Evolutionary conservation across 2,888 invertebrate genomes (phyloP).

Genomic region (Polyploca ridens): DNA sequence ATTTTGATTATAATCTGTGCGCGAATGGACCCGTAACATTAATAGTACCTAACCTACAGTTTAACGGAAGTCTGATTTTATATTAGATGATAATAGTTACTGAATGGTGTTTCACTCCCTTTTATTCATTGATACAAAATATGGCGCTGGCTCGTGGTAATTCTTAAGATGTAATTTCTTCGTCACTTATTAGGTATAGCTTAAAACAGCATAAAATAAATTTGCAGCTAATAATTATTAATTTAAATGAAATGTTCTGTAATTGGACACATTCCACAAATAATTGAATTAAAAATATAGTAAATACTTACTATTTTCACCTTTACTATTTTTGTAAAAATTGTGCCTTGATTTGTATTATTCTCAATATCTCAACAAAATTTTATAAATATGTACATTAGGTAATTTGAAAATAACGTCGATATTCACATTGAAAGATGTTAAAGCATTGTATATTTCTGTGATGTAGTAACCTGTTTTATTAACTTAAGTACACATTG

Average conservation of each 20-base stretch:
- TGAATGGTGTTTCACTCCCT: too few species aligned
- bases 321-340: slow-evolving; percentile 4
- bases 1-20: too few species aligned
- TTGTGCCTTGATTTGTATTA: slow-evolving; percentile 9
- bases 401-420: neutral
- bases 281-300: neutral
- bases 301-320: neutral
- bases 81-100: too few species aligned
- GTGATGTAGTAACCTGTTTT: slow-evolving; percentile 63
- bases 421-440: slow-evolving; percentile 1
- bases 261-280: slow-evolving; percentile 6
- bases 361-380: neutral
- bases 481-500: slow-evolving; percentile 18
- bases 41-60: too few species aligned
- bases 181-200: too few species aligned
- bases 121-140: too few species aligned
- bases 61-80: too few species aligned
- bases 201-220: neutral
- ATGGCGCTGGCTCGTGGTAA: too few species aligned
- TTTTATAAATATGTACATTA: neutral
- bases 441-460: slow-evolving; percentile 51
- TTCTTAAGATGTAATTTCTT: too few species aligned
- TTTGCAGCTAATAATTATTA: neutral
- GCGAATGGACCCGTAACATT: too few species aligned
- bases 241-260: neutral